Evolutionary conservation across 2,113 vertebrate species (phyloP), one percentile per base, ranked within the genome.

Genomic region (Paedocypris sp.): DNA sequence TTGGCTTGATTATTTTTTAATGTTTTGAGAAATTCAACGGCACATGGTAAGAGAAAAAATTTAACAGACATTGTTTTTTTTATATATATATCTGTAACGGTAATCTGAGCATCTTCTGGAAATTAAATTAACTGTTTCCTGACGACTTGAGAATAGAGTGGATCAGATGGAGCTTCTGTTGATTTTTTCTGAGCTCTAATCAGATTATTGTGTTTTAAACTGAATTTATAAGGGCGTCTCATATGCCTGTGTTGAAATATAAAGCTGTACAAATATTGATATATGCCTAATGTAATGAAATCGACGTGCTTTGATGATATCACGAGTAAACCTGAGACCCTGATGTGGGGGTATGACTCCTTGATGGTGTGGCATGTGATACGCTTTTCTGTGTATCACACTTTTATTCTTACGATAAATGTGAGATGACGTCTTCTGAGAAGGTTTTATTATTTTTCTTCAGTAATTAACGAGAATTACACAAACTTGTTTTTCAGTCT

Each of bases 401-500:
- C n/a, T n/a, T n/a, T n/a, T n/a, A n/a, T n/a, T n/a, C n/a, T n/a
- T n/a, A n/a, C n/a, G n/a, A n/a, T n/a, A n/a, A n/a, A n/a, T n/a
- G n/a, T n/a, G n/a, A n/a, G n/a, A n/a, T n/a, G n/a, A n/a, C n/a
- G n/a, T n/a, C n/a, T n/a, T n/a, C n/a, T n/a, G n/a, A n/a, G n/a
- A n/a, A n/a, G n/a, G n/a, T n/a, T n/a, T n/a, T n/a, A n/a, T n/a
- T n/a, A n/a, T n/a, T n/a, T n/a, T n/a, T n/a, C n/a, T n/a, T n/a
- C n/a, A n/a, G n/a, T n/a, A n/a, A n/a, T n/a, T n/a, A n/a, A n/a
- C n/a, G n/a, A n/a, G 1, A 47, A 28, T 47, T 23, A 8, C 6
- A 47, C 23, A 7, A 8, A 46, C 43, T 70, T 45, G 53, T 52
- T 75, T 74, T n/a, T 28, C 77, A 99, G 95, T 99, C 95, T 12